These are phyloP conservation scores for Darevskia nairensis DNA, from an alignment of 2,797 vertebrate species.

Conservation along the genomic window DNA sequence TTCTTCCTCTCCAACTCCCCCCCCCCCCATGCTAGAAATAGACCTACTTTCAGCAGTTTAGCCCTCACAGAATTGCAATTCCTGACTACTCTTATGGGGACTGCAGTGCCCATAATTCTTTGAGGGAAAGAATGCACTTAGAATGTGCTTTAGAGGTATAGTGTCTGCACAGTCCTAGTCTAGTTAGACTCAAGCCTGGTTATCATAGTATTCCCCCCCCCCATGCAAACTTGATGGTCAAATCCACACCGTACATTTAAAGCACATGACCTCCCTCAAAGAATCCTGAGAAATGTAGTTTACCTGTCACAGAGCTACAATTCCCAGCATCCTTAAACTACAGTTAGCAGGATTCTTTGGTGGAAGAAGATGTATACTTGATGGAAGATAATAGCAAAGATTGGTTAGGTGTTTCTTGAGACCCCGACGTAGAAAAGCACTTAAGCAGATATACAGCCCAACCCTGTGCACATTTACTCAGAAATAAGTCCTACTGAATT, in stretches of 20 bases:
- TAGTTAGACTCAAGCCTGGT: background rate
- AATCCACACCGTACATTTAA: no score
- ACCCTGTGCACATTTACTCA: background rate
- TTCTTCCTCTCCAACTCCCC: background rate
- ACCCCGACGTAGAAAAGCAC: background rate
- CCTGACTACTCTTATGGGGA: no score
- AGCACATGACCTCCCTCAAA: no score
- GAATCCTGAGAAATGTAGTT: no score
- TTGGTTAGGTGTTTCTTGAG: background rate
- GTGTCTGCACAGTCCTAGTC: no score
- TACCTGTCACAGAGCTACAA: no score
- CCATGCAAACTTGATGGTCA: constrained; percentile 22
- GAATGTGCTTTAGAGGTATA: no score
- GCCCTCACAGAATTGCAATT: no score
- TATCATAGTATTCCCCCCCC: background rate
- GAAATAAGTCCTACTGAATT: background rate
- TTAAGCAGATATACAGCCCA: background rate
- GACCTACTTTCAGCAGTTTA: background rate
- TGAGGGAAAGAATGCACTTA: no score
- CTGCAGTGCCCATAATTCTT: no score
- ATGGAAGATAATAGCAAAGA: background rate
- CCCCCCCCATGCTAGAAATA: background rate
- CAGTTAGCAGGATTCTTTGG: no score
- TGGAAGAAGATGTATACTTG: constrained; percentile 1
- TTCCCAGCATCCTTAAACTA: no score